Percentiles rank a stretch among this genome's conserved stretches.
Evolutionary conservation across 37 sponge, comb jelly and placozoan genomes (phyloP).

Genomic region (Crambe crambe): DNA sequence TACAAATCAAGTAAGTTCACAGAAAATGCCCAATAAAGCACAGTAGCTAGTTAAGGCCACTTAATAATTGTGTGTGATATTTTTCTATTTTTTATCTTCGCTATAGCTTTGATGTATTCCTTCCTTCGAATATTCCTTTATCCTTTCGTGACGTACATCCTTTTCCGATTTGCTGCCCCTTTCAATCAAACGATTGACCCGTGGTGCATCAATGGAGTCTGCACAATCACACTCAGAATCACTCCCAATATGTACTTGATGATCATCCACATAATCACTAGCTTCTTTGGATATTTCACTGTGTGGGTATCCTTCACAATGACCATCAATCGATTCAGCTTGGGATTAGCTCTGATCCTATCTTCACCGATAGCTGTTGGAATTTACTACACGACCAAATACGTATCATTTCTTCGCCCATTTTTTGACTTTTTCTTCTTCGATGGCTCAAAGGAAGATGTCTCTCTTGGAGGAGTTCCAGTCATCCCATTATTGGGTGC

Average conservation of each 20-base stretch:
- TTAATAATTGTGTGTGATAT: no score
- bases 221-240: background rate
- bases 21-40: no score
- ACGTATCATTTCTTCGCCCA: background rate
- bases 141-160: constrained; percentile 49
- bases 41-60: no score
- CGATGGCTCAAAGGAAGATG: background rate
- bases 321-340: constrained; percentile 31
- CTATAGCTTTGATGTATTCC: no score
- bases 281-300: constrained; percentile 51
- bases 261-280: constrained; percentile 48
- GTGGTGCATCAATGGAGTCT: constrained; percentile 14
- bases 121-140: constrained; percentile 49
- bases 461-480: background rate
- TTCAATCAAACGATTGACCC: constrained; percentile 31
- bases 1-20: constrained; percentile 62
- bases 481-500: no score
- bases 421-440: background rate
- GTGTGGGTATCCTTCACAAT: constrained; percentile 50
- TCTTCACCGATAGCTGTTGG: constrained; percentile 56
- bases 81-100: no score
- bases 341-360: constrained; percentile 56
- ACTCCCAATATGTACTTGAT: constrained; percentile 4
- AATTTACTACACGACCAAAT: background rate
- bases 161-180: constrained; percentile 20